Evolutionary conservation across 2,888 invertebrate species (phyloP).

Genomic region (Drosophila emarginata): DNA sequence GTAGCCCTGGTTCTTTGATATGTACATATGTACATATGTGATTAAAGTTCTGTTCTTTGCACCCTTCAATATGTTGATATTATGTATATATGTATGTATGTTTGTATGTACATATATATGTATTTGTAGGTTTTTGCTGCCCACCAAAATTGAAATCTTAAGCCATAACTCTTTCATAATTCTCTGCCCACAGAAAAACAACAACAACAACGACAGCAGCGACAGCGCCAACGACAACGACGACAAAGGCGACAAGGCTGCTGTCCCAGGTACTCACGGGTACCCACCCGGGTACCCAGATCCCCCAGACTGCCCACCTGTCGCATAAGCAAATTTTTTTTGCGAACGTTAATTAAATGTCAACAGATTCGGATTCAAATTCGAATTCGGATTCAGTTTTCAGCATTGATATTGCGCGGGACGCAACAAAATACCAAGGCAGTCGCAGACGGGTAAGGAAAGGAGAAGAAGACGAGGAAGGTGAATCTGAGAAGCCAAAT

Average conservation of each 20-base stretch:
- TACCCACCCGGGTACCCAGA: slow-evolving; percentile 9
- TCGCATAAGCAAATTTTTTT: slow-evolving; percentile 59
- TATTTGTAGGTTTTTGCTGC: not conserved
- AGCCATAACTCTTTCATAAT: slow-evolving; percentile 33
- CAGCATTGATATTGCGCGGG: slow-evolving; percentile 41
- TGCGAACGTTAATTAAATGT: slow-evolving; percentile 71
- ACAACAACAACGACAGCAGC: slow-evolving; percentile 51
- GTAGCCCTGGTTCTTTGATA: not conserved
- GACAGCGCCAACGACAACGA: not conserved
- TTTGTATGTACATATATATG: not conserved
- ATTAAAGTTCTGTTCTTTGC: slow-evolving; percentile 1
- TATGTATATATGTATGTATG: not conserved
- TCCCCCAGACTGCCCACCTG: slow-evolving; percentile 55
- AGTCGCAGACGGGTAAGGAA: slow-evolving; percentile 34
- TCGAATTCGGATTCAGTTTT: slow-evolving; percentile 1
- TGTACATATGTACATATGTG: no score
- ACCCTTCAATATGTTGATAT: not conserved
- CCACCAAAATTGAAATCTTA: slow-evolving; percentile 7
- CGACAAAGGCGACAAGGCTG: not conserved
- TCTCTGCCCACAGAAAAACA: slow-evolving; percentile 57
- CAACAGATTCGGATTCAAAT: slow-evolving; percentile 58
- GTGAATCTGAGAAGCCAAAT: slow-evolving; percentile 23
- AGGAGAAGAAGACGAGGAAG: slow-evolving; percentile 17
- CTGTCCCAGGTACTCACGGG: slow-evolving; percentile 10
- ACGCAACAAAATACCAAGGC: slow-evolving; percentile 26